phyloP scores from a whole-genome alignment of 2,113 vertebrate species.

The Coracopsis vasa region DNA sequence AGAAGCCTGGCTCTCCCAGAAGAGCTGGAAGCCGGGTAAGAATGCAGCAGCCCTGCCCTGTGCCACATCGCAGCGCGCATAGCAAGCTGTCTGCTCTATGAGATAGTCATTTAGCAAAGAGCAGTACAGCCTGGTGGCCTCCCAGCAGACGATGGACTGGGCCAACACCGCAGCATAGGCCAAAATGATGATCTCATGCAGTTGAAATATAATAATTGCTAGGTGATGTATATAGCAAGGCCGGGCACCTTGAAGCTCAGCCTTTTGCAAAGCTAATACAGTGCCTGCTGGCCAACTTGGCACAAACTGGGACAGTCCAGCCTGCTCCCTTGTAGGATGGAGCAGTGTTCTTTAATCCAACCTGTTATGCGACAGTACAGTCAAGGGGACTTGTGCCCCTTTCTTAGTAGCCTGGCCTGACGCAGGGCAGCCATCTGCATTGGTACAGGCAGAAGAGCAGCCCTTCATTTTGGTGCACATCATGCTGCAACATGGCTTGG shows the following conservation, averaged over 20 bases:
- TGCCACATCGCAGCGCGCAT: fast-evolving
- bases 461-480: fast-evolving
- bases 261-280: background rate
- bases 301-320: background rate
- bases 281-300: background rate
- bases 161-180: background rate
- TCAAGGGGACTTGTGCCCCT: background rate
- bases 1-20: background rate
- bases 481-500: background rate
- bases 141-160: background rate
- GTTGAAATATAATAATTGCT: background rate
- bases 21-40: background rate
- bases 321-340: background rate
- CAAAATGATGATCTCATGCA: conserved; percentile 1
- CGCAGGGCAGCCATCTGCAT: fast-evolving
- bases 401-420: fast-evolving
- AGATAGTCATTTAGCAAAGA: background rate
- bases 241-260: background rate
- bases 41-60: background rate
- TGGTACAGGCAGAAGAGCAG: background rate
- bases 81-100: background rate
- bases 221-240: background rate
- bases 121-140: background rate
- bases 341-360: background rate
- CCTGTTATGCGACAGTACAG: background rate